These are phyloP conservation scores for Isaurus tuberculatus DNA, from an alignment of 92 coral and sea anemone species.

Conservation along the genomic window DNA sequence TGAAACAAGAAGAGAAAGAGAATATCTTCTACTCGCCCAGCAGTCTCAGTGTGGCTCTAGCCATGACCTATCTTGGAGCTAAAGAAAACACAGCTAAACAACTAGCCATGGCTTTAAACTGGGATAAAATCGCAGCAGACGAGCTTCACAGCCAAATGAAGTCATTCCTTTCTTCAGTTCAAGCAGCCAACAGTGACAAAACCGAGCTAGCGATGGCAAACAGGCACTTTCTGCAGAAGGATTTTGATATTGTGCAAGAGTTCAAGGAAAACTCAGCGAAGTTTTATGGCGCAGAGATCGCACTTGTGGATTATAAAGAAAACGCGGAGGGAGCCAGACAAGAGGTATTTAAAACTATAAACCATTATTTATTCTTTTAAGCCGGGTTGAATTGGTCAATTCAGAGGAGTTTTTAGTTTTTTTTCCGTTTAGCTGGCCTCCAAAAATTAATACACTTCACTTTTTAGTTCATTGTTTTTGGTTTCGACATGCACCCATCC, in stretches of 20 bases:
- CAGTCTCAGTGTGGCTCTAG: slow-evolving; percentile 84
- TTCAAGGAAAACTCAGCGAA: slow-evolving; percentile 65
- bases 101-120: slow-evolving; percentile 77
- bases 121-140: slow-evolving; percentile 62
- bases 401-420: too few relatives aligned
- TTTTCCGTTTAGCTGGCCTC: too few relatives aligned
- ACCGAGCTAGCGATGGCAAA: slow-evolving; percentile 77
- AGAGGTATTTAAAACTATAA: too few relatives aligned
- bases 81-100: slow-evolving; percentile 82
- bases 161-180: slow-evolving; percentile 62
- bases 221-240: slow-evolving; percentile 77
- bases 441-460: too few relatives aligned
- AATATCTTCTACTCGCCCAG: slow-evolving; percentile 89
- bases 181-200: slow-evolving; percentile 54
- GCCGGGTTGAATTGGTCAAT: too few relatives aligned
- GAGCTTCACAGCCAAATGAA: slow-evolving; percentile 71
- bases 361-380: too few relatives aligned
- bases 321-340: slow-evolving; percentile 75
- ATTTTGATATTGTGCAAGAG: slow-evolving; percentile 65
- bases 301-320: slow-evolving; percentile 76
- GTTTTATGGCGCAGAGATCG: slow-evolving; percentile 77
- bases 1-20: slow-evolving; percentile 39
- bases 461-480: too few relatives aligned
- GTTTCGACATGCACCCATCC: too few relatives aligned
- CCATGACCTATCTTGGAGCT: slow-evolving; percentile 92